phyloP scores from a whole-genome alignment of 2,113 vertebrate species.

The Probosciger aterrimus region DNA sequence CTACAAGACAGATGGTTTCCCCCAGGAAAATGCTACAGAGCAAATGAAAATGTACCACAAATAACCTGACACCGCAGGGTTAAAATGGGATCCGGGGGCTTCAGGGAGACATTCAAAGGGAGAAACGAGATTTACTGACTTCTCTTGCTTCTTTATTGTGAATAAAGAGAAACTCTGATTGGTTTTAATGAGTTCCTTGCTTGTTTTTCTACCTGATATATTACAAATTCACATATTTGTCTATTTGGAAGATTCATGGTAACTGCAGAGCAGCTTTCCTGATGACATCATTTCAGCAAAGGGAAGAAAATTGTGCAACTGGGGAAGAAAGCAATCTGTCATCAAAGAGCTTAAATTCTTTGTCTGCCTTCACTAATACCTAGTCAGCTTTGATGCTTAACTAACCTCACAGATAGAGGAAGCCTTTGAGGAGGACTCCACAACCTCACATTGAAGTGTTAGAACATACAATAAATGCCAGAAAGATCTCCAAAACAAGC shows the following conservation, averaged over 20 bases:
- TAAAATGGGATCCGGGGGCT: neutral
- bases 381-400: constrained; percentile 23
- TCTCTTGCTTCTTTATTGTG: neutral
- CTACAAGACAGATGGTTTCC: neutral
- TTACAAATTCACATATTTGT: neutral
- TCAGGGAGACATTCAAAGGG: neutral
- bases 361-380: constrained; percentile 13
- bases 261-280: neutral
- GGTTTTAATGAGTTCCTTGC: neutral
- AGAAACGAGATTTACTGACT: neutral
- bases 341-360: neutral
- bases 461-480: neutral
- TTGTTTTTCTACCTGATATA: neutral
- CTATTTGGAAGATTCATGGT: neutral
- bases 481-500: constrained; percentile 15
- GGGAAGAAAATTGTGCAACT: neutral
- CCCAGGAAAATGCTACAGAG: neutral
- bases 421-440: constrained; percentile 11
- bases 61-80: neutral
- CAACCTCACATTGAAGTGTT: constrained; percentile 16
- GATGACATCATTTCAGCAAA: neutral
- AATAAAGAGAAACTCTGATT: neutral
- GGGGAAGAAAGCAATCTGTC: neutral
- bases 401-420: constrained; percentile 15
- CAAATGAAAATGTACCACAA: neutral